Evolutionary conservation across 2,888 invertebrate species (phyloP).

Genomic region (Cryptus armator): DNA sequence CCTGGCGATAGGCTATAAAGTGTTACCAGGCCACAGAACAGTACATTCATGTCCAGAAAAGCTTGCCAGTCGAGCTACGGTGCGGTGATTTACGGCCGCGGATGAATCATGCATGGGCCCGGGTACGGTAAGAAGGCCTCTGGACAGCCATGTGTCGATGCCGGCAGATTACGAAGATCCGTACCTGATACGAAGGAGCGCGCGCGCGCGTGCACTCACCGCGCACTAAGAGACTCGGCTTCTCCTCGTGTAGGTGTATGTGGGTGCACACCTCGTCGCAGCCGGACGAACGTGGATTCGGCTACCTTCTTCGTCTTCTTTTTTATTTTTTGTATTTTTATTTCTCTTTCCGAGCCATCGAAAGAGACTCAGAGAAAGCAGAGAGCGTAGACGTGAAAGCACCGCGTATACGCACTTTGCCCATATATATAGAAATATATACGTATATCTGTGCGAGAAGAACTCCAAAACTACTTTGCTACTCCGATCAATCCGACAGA

Average conservation of each 20-base stretch:
- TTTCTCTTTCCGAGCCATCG: constrained; percentile 35
- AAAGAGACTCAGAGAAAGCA: constrained; percentile 75
- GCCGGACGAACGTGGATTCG: constrained; percentile 60
- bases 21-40: constrained; percentile 60
- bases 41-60: constrained; percentile 54
- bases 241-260: constrained; percentile 74
- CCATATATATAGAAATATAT: too few species aligned
- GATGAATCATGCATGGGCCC: constrained; percentile 81
- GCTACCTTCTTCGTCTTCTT: constrained; percentile 44
- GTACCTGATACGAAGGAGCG: constrained; percentile 77
- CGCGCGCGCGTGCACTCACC: constrained; percentile 37
- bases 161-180: constrained; percentile 81
- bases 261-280: constrained; percentile 75
- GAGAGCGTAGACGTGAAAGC: constrained; percentile 71
- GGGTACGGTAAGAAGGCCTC: constrained; percentile 72
- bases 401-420: constrained; percentile 21
- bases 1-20: constrained; percentile 67
- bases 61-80: constrained; percentile 45
- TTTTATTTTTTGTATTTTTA: constrained; percentile 29
- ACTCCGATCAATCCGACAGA: constrained; percentile 38
- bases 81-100: constrained; percentile 72
- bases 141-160: constrained; percentile 81
- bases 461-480: constrained; percentile 52
- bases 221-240: constrained; percentile 21
- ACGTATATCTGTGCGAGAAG: constrained; percentile 17